Evolutionary conservation across 2,888 invertebrate species (phyloP), one percentile per base, ranked within the genome.

Genomic region (Notocelia uddmanniana): DNA sequence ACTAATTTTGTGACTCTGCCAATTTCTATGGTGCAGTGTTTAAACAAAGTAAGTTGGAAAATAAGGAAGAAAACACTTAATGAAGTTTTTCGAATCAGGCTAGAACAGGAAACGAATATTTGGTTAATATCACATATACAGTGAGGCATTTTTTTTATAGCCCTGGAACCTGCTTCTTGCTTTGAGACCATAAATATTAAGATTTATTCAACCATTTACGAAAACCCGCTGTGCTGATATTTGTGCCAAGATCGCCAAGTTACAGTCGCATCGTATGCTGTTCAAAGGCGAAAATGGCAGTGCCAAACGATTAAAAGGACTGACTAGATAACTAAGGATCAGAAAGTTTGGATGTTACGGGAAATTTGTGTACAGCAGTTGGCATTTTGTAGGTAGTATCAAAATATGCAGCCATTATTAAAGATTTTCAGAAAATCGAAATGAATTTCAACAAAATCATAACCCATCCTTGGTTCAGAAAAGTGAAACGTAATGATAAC

Each of bases 181-280:
- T 8, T 9, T 26, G 26, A 55, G 9, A 13, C 18, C n/a, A 57
- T 57, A 21, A 23, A 26, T 18, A 48, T 26, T 48, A 18, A 48
- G 26, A 26, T 26, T 48, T 18, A 13, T 18, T 26, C 2, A 18
- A 18, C 48, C 26, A 18, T 62, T 31, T 13, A 26, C 60, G 13
- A 50, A 63, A 50, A 19, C 3, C 63, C 63, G 48, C 50, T 50
- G 13, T 63, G 50, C 50, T 15, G 63, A 63, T 63, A 31, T 41
- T 21, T 37, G 23, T 48, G 62, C 62, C 62, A 62, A 62, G 26
- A 45, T 48, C 18, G 48, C 31, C 19, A 13, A 1, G 26, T 9
- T 60, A 23, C 26, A 60, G 31, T 15, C 45, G n/a, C 45, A n/a
- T 45, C 45, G 45, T 45, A 11, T 37, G 37, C 37, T 3, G 37